These are phyloP conservation scores for Neodon shergylaensis DNA, from an alignment of 2,113 vertebrate species.

Conservation along the genomic window DNA sequence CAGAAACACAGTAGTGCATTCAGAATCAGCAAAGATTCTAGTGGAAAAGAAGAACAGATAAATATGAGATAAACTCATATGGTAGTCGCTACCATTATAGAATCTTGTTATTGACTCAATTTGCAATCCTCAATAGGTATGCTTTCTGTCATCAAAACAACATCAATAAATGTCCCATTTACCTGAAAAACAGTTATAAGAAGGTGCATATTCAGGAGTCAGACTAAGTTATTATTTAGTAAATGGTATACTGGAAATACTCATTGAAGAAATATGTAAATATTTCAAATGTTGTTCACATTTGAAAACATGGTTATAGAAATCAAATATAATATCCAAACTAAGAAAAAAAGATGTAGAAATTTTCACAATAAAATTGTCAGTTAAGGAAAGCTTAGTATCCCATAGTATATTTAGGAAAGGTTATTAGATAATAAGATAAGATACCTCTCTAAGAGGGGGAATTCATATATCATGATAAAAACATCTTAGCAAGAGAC, in stretches of 20 bases:
- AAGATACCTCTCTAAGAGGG: background rate
- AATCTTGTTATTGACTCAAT: background rate
- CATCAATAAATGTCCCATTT: background rate
- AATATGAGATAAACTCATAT: background rate
- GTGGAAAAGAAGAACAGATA: background rate
- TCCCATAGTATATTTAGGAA: background rate
- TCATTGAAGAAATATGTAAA: background rate
- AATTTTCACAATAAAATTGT: background rate
- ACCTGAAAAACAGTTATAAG: background rate
- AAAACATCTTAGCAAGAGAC: background rate
- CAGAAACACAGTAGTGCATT: accelerated
- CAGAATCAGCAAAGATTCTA: background rate
- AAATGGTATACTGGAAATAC: background rate
- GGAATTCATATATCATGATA: background rate
- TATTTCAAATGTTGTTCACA: background rate
- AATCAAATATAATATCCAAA: background rate
- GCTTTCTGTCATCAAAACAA: background rate
- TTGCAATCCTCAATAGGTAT: background rate
- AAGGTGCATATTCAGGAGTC: background rate
- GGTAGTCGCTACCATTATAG: background rate
- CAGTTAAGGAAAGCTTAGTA: background rate
- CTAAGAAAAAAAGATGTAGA: background rate
- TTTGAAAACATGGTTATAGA: background rate
- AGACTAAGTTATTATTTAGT: background rate
- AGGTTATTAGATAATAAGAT: background rate